Percentiles rank a stretch among this genome's conserved stretches.
These are phyloP conservation scores for Indicator indicator DNA, from an alignment of 2,113 vertebrate genomes.

Conservation along the genomic window DNA sequence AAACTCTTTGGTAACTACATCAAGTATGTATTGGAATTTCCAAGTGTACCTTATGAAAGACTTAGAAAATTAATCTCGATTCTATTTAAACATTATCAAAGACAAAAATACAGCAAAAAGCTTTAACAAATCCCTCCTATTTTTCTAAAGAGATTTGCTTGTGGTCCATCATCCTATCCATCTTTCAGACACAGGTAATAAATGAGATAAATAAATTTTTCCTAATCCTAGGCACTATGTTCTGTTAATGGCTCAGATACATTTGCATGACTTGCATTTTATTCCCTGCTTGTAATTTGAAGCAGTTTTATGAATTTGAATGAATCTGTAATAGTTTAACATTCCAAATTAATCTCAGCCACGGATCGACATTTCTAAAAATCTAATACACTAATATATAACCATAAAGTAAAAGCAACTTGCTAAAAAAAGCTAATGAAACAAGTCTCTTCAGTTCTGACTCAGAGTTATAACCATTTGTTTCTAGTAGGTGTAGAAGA, in stretches of 20 bases:
- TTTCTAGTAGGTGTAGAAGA: slow-evolving; percentile 9
- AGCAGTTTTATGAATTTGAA: neutral
- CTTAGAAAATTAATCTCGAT: neutral
- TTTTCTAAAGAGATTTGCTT: neutral
- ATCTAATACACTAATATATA: neutral
- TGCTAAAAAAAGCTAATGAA: slow-evolving; percentile 18
- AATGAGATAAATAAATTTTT: neutral
- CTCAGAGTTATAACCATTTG: neutral
- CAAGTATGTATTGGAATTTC: neutral
- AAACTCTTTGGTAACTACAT: neutral
- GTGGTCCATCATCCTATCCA: neutral
- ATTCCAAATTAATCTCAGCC: neutral
- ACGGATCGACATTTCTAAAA: neutral
- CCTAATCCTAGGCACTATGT: neutral
- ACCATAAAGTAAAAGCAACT: neutral
- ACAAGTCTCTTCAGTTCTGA: neutral
- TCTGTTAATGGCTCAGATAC: neutral
- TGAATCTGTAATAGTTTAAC: neutral
- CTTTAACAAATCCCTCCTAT: neutral
- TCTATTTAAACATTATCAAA: neutral
- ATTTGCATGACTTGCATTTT: neutral
- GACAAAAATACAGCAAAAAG: neutral
- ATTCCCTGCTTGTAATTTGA: too few species aligned
- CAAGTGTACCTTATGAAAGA: neutral
- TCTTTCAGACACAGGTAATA: neutral